phyloP scores from a whole-genome alignment of 2,797 vertebrate species.

The Rhabdomys pumilio region DNA sequence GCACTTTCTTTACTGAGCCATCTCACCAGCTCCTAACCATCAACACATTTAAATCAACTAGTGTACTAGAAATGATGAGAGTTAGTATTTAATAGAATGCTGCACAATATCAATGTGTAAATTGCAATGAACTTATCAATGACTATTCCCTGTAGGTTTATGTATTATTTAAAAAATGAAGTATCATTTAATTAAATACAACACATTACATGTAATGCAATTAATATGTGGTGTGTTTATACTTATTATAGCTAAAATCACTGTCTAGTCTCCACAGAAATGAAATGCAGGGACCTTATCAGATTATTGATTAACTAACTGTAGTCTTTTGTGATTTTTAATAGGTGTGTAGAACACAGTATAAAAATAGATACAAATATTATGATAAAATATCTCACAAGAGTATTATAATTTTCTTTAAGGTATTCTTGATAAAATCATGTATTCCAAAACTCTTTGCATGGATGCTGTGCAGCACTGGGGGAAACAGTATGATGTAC shows the following conservation, averaged over 20 bases:
- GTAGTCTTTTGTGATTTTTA: background rate
- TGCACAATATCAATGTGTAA: background rate
- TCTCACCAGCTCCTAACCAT: background rate
- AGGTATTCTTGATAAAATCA: constrained; percentile 94
- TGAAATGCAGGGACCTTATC: background rate
- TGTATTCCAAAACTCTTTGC: constrained; percentile 97
- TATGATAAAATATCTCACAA: background rate
- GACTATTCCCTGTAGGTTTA: background rate
- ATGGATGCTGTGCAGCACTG: constrained; percentile 96
- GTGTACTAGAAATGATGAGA: background rate
- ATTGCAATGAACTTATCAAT: background rate
- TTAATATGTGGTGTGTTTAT: background rate
- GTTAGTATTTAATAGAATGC: background rate
- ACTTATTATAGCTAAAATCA: background rate
- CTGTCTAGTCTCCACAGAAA: background rate
- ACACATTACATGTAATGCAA: background rate
- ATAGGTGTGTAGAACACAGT: background rate
- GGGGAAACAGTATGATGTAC: constrained; percentile 97
- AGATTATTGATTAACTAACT: background rate
- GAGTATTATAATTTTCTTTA: constrained; percentile 27
- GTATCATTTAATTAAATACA: background rate
- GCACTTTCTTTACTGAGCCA: background rate
- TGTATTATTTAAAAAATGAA: background rate
- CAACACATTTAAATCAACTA: background rate
- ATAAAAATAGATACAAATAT: background rate